Conservation (phyloP, 2,797 vertebrate species). For the Nannoperca australis region DNA sequence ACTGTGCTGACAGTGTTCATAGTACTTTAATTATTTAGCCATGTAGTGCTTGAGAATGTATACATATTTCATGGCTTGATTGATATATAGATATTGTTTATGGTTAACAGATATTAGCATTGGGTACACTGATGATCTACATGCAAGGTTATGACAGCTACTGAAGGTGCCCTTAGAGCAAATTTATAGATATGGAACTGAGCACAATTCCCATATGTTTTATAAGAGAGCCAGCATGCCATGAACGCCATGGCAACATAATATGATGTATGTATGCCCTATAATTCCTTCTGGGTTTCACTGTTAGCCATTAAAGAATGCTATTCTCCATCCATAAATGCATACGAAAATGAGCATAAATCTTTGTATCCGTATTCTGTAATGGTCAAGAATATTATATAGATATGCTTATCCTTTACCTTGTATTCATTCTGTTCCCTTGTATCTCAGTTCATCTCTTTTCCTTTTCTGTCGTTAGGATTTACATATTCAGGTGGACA, state of each 20-base stretch:
- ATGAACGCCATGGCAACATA: conserved; percentile 15
- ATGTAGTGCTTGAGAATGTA: conserved; percentile 33
- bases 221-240: conserved; percentile 41
- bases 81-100: conserved; percentile 66
- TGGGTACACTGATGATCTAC: conserved; percentile 59
- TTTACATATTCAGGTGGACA: conserved; percentile 27
- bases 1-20: conserved; percentile 48
- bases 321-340: conserved; percentile 54
- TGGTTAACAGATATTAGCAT: conserved; percentile 59
- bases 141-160: conserved; percentile 44
- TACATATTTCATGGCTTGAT: conserved; percentile 60
- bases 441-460: conserved; percentile 24
- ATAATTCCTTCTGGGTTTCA: conserved; percentile 52
- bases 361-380: conserved; percentile 21
- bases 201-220: conserved; percentile 50
- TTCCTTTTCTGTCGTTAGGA: not conserved
- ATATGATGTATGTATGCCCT: conserved; percentile 34
- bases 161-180: conserved; percentile 71
- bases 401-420: conserved; percentile 6
- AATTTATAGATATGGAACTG: conserved; percentile 68
- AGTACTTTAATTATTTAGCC: conserved; percentile 48
- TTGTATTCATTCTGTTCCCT: conserved; percentile 15
- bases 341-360: conserved; percentile 36
- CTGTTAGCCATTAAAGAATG: conserved; percentile 43
- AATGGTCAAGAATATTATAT: conserved; percentile 45